Evolutionary conservation across 2,797 vertebrate species (phyloP).

Genomic region (Eupleurogrammus muticus): DNA sequence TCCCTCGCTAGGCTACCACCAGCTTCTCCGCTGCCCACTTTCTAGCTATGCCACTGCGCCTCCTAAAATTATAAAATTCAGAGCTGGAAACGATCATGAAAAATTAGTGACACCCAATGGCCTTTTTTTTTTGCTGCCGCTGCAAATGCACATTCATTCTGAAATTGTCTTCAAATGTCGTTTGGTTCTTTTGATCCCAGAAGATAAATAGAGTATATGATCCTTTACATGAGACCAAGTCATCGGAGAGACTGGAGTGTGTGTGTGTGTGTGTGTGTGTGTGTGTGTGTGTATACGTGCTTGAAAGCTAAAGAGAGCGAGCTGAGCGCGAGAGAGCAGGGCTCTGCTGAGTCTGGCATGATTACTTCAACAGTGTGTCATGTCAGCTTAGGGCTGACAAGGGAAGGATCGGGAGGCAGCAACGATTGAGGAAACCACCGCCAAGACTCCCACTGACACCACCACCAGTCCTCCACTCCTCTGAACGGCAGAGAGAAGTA

Average conservation of each 20-base stretch:
- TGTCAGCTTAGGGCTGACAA: conserved; percentile 72
- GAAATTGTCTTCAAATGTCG: conserved; percentile 25
- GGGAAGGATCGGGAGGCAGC: conserved; percentile 45
- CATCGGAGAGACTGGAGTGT: neutral
- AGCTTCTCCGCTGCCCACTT: conserved; percentile 48
- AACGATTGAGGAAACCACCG: conserved; percentile 48
- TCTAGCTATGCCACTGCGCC: conserved; percentile 36
- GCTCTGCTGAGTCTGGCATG: conserved; percentile 67
- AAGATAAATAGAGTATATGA: conserved; percentile 31
- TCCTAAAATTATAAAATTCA: conserved; percentile 28
- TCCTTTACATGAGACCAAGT: conserved; percentile 27
- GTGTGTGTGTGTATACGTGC: conserved; percentile 29
- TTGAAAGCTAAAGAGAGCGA: conserved; percentile 35
- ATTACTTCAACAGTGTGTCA: conserved; percentile 77
- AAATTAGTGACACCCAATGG: conserved; percentile 23
- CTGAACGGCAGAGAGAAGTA: neutral
- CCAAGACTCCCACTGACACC: conserved; percentile 33
- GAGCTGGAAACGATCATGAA: conserved; percentile 27
- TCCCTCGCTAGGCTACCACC: conserved; percentile 39
- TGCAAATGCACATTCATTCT: conserved; percentile 25
- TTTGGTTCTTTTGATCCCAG: conserved; percentile 45
- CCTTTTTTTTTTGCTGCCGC: neutral
- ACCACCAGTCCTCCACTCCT: neutral
- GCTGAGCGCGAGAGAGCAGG: conserved; percentile 41
- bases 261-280: neutral